Evolutionary conservation across 64 coral and sea anemone genomes (phyloP), one percentile per base, ranked within the genome.

Genomic region (Montipora sp.): DNA sequence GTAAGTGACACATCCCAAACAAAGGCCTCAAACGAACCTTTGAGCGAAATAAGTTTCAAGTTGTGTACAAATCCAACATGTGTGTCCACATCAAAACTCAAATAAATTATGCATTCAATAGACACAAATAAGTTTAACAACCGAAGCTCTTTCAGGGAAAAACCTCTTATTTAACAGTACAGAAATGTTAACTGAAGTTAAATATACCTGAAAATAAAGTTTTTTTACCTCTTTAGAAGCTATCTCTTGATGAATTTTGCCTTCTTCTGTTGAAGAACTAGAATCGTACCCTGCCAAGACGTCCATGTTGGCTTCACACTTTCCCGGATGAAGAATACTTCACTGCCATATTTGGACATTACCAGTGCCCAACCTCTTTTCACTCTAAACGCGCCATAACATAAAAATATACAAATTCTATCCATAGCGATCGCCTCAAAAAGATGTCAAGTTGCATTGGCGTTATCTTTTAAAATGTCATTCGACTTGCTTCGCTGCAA

Each of bases 191-290:
- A 43, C 14, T 43, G 16, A 45, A 50, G 5, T 49, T 20, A 23
- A 51, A 72, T 13, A 7, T 3, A 71, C 8, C 63, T 50, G 46
- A 20, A 13, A 59, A 0, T 3, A 7, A 3, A 23, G 16, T 48
- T 83, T 93, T 57, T 43, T 50, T 80, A 93, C 91, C 91, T 79
- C 20, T 63, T 87, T 23, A 48, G 59, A 12, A 3, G 75, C 20
- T 7, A 49, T 59, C 47, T 87, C 87, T 19, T 16, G 75, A 8
- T 61, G 48, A 36, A 78, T 79, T 93, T 93, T 84, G n/a, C 46
- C 91, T 59, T 87, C 82, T 87, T 87, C 91, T 47, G 46, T n/a
- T 10, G 91, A 79, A 20, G 91, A 93, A 60, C 91, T 92, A 9
- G 90, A 92, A 22, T 72, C 76, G 15, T 93, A 93, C 2, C 91